phyloP scores from a whole-genome alignment of 2,888 invertebrate species.

The Dyspetes luteomarginatus region DNA sequence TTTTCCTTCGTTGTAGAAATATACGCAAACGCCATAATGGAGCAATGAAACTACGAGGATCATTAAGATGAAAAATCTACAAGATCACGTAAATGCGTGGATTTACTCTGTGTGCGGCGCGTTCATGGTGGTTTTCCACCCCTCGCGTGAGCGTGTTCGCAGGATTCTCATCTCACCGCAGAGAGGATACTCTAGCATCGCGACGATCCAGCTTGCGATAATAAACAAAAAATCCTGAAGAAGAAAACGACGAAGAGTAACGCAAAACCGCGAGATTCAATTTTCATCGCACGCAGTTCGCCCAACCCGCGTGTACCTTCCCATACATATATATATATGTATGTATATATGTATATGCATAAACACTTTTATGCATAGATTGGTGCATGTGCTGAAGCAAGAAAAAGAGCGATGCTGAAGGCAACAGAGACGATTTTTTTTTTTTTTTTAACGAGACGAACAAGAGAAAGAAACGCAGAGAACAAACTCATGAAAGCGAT shows the following conservation, averaged over 20 bases:
- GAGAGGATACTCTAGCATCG: conserved; percentile 28
- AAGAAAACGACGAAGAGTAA: conserved; percentile 29
- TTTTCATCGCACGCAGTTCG: conserved; percentile 60
- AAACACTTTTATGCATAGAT: conserved; percentile 7
- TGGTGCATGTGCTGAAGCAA: neutral
- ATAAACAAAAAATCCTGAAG: neutral
- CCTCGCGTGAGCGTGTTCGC: conserved; percentile 46
- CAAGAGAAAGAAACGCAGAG: conserved; percentile 69
- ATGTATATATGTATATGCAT: conserved; percentile 5
- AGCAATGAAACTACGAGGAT: conserved; percentile 21
- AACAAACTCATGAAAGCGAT: conserved; percentile 81
- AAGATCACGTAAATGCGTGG: conserved; percentile 42
- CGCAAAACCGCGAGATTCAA: conserved; percentile 62
- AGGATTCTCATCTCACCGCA: conserved; percentile 53
- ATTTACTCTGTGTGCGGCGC: conserved; percentile 41
- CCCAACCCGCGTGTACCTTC: conserved; percentile 20
- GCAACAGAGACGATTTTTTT: neutral
- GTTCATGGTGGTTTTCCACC: conserved; percentile 8
- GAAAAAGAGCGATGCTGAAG: neutral
- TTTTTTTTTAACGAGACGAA: too few relatives aligned
- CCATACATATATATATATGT: neutral
- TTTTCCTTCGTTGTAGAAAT: neutral
- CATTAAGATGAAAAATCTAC: neutral
- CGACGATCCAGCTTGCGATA: conserved; percentile 41
- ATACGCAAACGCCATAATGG: neutral